Evolutionary conservation across 2,797 vertebrate genomes (phyloP).

Genomic region (Acanthis flammea): DNA sequence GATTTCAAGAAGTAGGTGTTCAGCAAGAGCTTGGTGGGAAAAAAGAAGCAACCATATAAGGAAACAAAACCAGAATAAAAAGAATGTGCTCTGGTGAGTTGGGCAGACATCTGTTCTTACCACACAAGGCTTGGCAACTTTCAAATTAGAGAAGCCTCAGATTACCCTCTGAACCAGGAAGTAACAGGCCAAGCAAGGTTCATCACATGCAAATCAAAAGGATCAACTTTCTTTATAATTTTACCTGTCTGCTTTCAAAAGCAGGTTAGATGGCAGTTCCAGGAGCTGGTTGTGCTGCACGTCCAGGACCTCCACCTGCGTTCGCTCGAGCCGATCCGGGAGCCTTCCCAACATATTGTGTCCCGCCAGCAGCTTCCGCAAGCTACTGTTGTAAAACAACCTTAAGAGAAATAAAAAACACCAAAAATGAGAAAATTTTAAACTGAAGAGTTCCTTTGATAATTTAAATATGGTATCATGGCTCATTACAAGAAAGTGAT

Average conservation of each 20-base stretch:
- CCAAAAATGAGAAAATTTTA: neutral
- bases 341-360: slow-evolving; percentile 88
- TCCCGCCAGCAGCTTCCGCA: slow-evolving; percentile 91
- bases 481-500: neutral
- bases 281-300: slow-evolving; percentile 93
- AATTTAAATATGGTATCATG: neutral
- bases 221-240: neutral
- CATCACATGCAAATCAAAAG: neutral
- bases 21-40: neutral
- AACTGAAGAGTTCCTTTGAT: neutral
- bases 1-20: slow-evolving; percentile 55
- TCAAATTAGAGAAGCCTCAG: neutral
- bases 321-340: slow-evolving; percentile 89
- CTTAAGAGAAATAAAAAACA: slow-evolving; percentile 65
- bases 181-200: neutral
- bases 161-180: slow-evolving; percentile 10
- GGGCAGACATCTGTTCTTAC: slow-evolving; percentile 30
- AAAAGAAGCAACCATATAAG: slow-evolving; percentile 47
- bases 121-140: slow-evolving; percentile 4
- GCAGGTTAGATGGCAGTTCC: slow-evolving; percentile 90
- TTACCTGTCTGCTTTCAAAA: slow-evolving; percentile 94
- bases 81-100: neutral
- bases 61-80: slow-evolving; percentile 31
- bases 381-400: slow-evolving; percentile 88
- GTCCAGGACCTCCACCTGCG: slow-evolving; percentile 89